Conservation (phyloP, 2,113 vertebrate genomes). For the Semicossyphus pulcher region DNA sequence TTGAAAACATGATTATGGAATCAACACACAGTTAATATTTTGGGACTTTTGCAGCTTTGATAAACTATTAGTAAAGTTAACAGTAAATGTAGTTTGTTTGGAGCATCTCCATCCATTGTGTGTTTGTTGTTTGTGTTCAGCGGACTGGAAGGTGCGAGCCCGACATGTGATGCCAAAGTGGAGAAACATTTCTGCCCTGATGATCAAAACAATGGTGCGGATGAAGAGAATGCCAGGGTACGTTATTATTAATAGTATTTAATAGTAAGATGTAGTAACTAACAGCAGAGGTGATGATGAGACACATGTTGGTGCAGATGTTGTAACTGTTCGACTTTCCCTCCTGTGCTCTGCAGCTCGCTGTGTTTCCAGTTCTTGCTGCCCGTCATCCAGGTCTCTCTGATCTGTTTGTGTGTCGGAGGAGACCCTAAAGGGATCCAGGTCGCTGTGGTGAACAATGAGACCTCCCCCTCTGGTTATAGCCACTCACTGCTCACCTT, state of each 20-base stretch:
- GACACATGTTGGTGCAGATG: neutral
- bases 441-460: conserved; percentile 86
- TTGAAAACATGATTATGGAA: no score
- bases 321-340: neutral
- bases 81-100: no score
- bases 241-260: neutral
- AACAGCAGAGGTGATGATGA: neutral
- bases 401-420: conserved; percentile 85
- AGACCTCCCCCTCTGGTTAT: conserved; percentile 71
- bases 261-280: fast-evolving
- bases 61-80: no score
- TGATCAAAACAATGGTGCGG: conserved; percentile 83
- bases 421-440: conserved; percentile 79
- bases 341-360: conserved; percentile 68
- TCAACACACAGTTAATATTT: no score
- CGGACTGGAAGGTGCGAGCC: conserved; percentile 80
- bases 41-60: no score
- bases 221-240: conserved; percentile 86
- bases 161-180: conserved; percentile 81
- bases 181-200: conserved; percentile 83
- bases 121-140: conserved; percentile 55
- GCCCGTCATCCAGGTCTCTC: conserved; percentile 85
- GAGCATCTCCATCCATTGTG: no score
- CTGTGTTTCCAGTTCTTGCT: conserved; percentile 87
- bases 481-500: conserved; percentile 80